phyloP scores from a whole-genome alignment of 2,888 invertebrate genomes.

The Acleris sparsana region DNA sequence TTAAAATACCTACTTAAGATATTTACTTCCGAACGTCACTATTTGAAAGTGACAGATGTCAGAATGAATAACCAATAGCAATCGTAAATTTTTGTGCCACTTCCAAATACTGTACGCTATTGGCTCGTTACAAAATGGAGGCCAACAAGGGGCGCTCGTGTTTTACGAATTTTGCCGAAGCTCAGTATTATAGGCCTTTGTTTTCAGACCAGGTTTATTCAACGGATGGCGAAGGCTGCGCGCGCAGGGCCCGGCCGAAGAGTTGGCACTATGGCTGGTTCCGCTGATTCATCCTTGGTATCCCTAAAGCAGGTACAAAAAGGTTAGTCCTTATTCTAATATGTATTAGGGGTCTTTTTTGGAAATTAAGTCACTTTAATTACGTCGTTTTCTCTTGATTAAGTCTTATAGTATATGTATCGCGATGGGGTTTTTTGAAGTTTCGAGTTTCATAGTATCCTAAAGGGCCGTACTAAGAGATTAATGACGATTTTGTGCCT shows the following conservation, averaged over 20 bases:
- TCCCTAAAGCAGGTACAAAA: neutral
- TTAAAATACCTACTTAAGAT: too few species aligned
- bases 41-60: neutral
- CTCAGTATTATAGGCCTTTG: neutral
- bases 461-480: too few species aligned
- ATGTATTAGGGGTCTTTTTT: too few species aligned
- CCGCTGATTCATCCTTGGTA: constrained; percentile 50
- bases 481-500: too few species aligned
- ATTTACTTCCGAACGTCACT: too few species aligned
- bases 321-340: neutral
- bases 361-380: too few species aligned
- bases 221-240: constrained; percentile 59
- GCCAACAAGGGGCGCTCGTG: neutral
- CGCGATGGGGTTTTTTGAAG: too few species aligned
- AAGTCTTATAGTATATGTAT: too few species aligned
- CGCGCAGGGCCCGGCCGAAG: constrained; percentile 69
- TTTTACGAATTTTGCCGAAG: neutral
- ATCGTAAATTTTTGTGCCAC: neutral
- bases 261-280: constrained; percentile 72
- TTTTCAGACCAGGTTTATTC: constrained; percentile 34
- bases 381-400: too few species aligned
- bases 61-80: neutral
- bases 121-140: neutral
- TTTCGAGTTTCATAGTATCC: too few species aligned
- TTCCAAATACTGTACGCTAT: neutral